A percentile compares a stretch with the other conserved stretches of the same genome.
These are phyloP conservation scores for Cotesia vestalis DNA, from an alignment of 1,140 invertebrate species.

Conservation along the genomic window DNA sequence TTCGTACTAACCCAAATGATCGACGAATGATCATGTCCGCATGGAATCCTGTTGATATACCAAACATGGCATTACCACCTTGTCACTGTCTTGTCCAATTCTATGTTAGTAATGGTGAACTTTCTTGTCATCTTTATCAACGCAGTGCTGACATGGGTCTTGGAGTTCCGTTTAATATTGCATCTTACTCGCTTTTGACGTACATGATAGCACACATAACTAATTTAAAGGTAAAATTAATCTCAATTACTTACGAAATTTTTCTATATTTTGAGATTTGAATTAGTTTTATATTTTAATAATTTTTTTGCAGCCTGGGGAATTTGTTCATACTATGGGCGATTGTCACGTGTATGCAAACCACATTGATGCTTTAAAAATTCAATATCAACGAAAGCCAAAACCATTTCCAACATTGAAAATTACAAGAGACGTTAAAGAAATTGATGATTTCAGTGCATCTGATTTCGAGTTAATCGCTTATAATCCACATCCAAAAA, in stretches of 20 bases:
- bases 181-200: constrained; percentile 92
- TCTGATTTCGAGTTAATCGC: constrained; percentile 88
- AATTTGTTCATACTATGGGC: constrained; percentile 96
- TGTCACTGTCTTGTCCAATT: constrained; percentile 96
- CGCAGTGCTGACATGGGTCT: constrained; percentile 96
- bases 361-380: constrained; percentile 86
- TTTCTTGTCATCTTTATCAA: constrained; percentile 93
- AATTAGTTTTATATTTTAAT: constrained; percentile 7
- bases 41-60: constrained; percentile 92
- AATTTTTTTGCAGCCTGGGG: constrained; percentile 76
- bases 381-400: constrained; percentile 85
- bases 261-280: constrained; percentile 8
- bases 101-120: constrained; percentile 82
- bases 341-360: constrained; percentile 97
- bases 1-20: constrained; percentile 85
- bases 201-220: constrained; percentile 96
- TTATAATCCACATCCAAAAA: constrained; percentile 91
- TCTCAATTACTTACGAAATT: background rate
- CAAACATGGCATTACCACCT: constrained; percentile 93
- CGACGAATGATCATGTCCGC: constrained; percentile 90
- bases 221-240: constrained; percentile 72
- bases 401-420: constrained; percentile 84
- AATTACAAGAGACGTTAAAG: constrained; percentile 75
- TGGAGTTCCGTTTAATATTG: constrained; percentile 98
- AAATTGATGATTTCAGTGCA: constrained; percentile 90